These are phyloP conservation scores for Mola mola DNA, from an alignment of 2,113 vertebrate species.

Conservation along the genomic window DNA sequence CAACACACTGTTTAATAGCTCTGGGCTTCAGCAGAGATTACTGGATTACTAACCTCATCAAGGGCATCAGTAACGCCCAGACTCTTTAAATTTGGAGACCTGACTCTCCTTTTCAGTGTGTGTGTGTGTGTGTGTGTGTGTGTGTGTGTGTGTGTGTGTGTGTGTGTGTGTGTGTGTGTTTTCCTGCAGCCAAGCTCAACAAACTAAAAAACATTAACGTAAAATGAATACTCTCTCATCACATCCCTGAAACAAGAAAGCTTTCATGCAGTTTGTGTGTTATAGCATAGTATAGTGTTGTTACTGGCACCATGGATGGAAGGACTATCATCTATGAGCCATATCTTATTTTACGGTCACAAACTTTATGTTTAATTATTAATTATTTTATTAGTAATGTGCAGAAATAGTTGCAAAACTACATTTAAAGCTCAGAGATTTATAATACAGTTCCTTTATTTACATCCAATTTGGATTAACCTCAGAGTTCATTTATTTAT, in stretches of 20 bases:
- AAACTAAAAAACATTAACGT: conserved; percentile 56
- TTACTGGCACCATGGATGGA: too few relatives aligned
- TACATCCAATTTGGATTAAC: too few relatives aligned
- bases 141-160: too few relatives aligned
- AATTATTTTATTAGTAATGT: too few relatives aligned
- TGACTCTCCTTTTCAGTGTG: conserved; percentile 65
- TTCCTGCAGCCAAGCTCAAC: conserved; percentile 37
- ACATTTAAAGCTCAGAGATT: not conserved
- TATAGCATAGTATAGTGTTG: too few relatives aligned
- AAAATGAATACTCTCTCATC: conserved; percentile 54
- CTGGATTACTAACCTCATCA: conserved; percentile 70
- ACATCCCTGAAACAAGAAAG: too few relatives aligned
- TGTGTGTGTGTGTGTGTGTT: too few relatives aligned
- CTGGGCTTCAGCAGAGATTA: conserved; percentile 58
- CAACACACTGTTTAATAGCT: conserved; percentile 62
- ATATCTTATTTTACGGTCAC: too few relatives aligned
- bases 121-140: conserved; percentile 47
- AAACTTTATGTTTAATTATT: too few relatives aligned
- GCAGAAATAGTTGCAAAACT: not conserved
- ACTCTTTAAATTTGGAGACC: conserved; percentile 72
- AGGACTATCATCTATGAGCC: too few relatives aligned
- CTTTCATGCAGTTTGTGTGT: too few relatives aligned
- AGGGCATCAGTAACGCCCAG: conserved; percentile 64
- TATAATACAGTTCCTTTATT: not conserved
- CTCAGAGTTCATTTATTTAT: too few relatives aligned